Percentiles rank a stretch among this genome's conserved stretches.
phyloP scores from a whole-genome alignment of 2,113 vertebrate species.

The Rostratula benghalensis region DNA sequence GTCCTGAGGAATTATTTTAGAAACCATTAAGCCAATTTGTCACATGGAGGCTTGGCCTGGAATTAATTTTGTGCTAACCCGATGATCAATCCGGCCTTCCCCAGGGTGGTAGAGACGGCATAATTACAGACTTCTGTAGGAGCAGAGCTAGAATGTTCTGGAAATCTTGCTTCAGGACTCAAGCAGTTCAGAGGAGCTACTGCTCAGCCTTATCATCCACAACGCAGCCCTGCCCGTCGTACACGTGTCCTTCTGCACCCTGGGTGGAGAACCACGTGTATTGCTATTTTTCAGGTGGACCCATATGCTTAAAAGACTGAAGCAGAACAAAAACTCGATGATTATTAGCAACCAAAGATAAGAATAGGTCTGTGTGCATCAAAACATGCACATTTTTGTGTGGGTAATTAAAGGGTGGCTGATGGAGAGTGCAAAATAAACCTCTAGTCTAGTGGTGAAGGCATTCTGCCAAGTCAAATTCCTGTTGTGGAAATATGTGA shows the following conservation, averaged over 20 bases:
- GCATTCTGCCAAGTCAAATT: background rate
- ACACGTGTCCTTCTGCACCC: background rate
- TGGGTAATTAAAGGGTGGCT: background rate
- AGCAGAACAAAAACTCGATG: background rate
- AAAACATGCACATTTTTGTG: background rate
- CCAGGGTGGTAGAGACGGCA: background rate
- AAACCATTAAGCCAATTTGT: background rate
- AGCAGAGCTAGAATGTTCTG: background rate
- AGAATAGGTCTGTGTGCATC: background rate
- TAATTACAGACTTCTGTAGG: background rate
- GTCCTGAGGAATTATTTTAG: background rate
- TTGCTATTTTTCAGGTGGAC: background rate
- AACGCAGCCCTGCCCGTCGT: background rate
- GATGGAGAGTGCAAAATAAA: background rate
- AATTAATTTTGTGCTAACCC: constrained; percentile 1
- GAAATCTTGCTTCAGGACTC: background rate
- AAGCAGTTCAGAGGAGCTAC: background rate
- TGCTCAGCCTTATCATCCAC: background rate
- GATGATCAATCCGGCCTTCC: background rate
- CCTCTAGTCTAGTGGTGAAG: background rate
- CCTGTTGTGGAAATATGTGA: background rate
- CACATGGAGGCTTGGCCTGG: background rate
- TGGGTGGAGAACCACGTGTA: accelerated
- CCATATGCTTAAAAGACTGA: background rate
- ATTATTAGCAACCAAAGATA: background rate